Evolutionary conservation across 2,888 invertebrate genomes (phyloP), one percentile per base, ranked within the genome.

Genomic region (Tyria jacobaeae): DNA sequence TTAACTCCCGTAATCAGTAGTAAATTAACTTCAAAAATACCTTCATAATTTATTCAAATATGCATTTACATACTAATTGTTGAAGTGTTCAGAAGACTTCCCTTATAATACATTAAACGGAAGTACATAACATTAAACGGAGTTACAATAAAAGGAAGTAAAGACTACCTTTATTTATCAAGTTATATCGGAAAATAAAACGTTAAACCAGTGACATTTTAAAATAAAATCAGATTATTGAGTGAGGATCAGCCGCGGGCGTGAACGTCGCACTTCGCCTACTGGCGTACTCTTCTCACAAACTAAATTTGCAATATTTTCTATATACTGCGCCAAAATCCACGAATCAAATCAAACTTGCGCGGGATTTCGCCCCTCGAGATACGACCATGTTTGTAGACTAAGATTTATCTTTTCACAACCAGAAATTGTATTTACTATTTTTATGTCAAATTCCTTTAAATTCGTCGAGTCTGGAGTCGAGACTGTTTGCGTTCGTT

Each of bases 261-360:
- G 60, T 27, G 31, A 53, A 24, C 62, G 41, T 24, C 44, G 31
- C 41, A 41, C 44, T 55, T 21, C 55, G 64, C 74, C 63, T n/a
- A n/a, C n/a, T n/a, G n/a, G 64, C 74, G 67, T 63, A 70, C 71
- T 74, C 69, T 65, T 57, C 62, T 34, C 53, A n/a, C 56, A 81
- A 83, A 86, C 81, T 79, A 81, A 83, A 88, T 89, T 86, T 84
- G 83, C 83, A 85, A 88, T 86, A 88, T 88, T 87, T 88, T 87
- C 86, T 80, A 81, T 76, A 76, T 74, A 78, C 72, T 77, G 72
- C 79, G 75, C 82, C 80, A 80, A 85, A 89, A 89, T 86, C 81
- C 58, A 78, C 75, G 84, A 89, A 90, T 89, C 88, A 85, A 90
- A 90, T 91, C 89, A 87, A 90, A 90, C 78, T 90, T 85, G 81